Base-by-base conservation (phyloP, 1,140 invertebrate genomes). In the Intoshia linei region DNA sequence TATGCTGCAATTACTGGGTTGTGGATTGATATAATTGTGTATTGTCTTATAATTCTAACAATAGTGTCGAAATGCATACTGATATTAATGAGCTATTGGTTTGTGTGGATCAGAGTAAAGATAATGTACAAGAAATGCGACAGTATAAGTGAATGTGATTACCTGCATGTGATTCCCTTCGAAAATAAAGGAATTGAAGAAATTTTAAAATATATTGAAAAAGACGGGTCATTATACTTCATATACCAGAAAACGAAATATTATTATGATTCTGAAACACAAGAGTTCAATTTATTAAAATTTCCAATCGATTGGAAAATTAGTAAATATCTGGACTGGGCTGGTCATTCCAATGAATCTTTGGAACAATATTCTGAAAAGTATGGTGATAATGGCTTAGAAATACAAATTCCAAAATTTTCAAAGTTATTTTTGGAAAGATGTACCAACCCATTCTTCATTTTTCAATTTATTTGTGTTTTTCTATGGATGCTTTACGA, bases 391-490 rank as follows among this genome's bases (percentile, higher is more conserved):
- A 20, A 21, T 22, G 77, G 74, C 33, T 62, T 76, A 52, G 68
- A 70, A 41, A 74, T 77, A 70, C 71, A 78, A 38, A 72, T 95
- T 25, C 90, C 90, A 11, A 74, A 84, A 53, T 95, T 98, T 52
- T 67, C 70, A 59, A 79, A 93, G 58, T 59, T 98, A 3, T 95
- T 98, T 50, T 76, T 72, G 48, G 90, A 98, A 61, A 64, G 87
- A 47, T 87, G 87, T 1, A 92, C 83, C 13, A 84, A 87, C 2
- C 90, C 90, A 14, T 98, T 98, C 58, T 98, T 98, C 62, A 83
- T 93, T 3, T 68, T 68, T 48, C 66, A 72, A 65, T 69, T 95
- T 32, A 93, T 98, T 53, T 95, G 87, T 57, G 87, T 98, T 34
- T 72, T 69, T 18, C 62, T 98, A 0, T 98, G 90, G 90, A 95